Evolutionary conservation across 2,113 vertebrate species (phyloP).

Genomic region (Anoura caudifer): DNA sequence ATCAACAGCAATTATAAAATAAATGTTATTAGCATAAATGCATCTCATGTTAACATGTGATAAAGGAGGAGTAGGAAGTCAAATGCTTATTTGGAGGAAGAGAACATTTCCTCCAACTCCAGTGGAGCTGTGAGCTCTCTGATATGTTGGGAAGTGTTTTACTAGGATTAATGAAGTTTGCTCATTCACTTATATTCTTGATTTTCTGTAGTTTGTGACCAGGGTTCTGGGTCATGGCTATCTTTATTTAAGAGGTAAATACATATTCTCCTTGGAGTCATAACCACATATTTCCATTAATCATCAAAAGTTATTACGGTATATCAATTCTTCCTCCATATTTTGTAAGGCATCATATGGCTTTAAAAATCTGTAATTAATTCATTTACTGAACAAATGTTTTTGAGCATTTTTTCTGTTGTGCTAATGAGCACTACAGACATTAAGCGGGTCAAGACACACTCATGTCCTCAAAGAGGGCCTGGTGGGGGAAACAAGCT

Average conservation of each 20-base stretch:
- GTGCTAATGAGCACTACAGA: background rate
- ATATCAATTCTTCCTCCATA: background rate
- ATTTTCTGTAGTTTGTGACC: constrained; percentile 14
- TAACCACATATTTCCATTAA: background rate
- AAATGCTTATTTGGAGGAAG: background rate
- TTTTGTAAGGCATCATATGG: background rate
- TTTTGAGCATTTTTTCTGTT: background rate
- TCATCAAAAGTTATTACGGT: background rate
- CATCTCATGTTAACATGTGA: background rate
- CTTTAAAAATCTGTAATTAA: constrained; percentile 34
- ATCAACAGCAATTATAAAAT: background rate
- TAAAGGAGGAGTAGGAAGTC: background rate
- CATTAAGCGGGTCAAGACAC: background rate
- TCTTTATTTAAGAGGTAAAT: constrained; percentile 6
- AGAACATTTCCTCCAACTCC: background rate
- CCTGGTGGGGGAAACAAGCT: background rate
- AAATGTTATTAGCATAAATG: background rate
- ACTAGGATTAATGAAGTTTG: constrained; percentile 13
- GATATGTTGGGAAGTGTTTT: background rate
- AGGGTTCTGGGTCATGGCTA: background rate
- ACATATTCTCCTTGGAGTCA: background rate
- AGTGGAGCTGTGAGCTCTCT: background rate
- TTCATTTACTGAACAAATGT: background rate
- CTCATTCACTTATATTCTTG: constrained; percentile 3
- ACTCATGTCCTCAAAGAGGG: background rate